Evolutionary conservation across 2,888 invertebrate genomes (phyloP), one percentile per base, ranked within the genome.

Genomic region (Tetrapedia diversipes): DNA sequence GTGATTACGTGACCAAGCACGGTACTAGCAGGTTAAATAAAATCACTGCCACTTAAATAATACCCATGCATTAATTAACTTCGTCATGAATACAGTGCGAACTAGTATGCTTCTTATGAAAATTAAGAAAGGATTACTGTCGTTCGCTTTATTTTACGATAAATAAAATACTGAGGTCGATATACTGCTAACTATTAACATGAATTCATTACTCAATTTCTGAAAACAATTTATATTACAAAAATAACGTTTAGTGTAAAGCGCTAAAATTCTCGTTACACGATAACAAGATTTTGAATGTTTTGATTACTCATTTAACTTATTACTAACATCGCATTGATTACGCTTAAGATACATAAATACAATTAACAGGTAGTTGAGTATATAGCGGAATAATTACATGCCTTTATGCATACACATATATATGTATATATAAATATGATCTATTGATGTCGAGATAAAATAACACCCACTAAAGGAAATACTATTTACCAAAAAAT

Each of bases 401-500:
- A 65, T 41, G n/a, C 29, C 24, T 22, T 59, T 74, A 65, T 57
- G 19, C 45, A 19, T 54, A 43, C 16, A 32, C 11, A 11, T 39
- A 39, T 11, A 22, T 24, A 32, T 54, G 37, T 19, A 24, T 77
- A 77, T 77, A 70, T 59, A 78, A 78, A 74, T 78, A 73, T 56
- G 61, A 71, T 80, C 61, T 54, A 54, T 59, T 39, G 47, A 27
- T 56, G 32, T 61, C 27, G 37, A 69, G 61, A 61, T 61, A 68
- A 73, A 57, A 68, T 64, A 66, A 66, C 34, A 27, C 24, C 47
- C 66, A 57, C 37, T 39, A 24, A 47, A 68, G 34, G 66, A 64
- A 70, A 47, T 66, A 74, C 67, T 61, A 65, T 73, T 70, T 81
- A 80, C 77, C 65, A 53, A 83, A 84, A 83, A 84, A 83, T 83